phyloP scores from a whole-genome alignment of 2,797 vertebrate species.

The Harpagifer antarcticus region DNA sequence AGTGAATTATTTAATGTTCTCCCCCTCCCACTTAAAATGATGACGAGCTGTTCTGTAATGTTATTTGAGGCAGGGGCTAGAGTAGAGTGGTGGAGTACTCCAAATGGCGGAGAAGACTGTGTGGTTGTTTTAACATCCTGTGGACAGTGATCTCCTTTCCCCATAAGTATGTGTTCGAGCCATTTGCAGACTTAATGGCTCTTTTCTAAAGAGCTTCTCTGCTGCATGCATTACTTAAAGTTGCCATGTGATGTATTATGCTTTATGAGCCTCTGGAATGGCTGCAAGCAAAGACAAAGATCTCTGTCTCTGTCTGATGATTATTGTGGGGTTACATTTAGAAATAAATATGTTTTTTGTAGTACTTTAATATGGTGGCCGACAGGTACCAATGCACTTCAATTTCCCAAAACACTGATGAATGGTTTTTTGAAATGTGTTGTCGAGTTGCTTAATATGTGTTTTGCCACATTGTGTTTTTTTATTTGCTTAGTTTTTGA shows the following conservation, averaged over 20 bases:
- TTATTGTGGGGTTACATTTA: background rate
- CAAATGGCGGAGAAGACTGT: slow-evolving; percentile 10
- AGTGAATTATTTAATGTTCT: slow-evolving; percentile 43
- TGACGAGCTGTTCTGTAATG: slow-evolving; percentile 27
- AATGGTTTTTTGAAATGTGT: too few relatives aligned
- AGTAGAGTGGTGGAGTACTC: slow-evolving; percentile 31
- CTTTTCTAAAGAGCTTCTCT: slow-evolving; percentile 7
- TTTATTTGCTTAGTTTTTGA: too few relatives aligned
- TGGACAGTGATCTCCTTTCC: slow-evolving; percentile 19
- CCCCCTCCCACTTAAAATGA: slow-evolving; percentile 16
- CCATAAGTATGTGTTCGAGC: background rate
- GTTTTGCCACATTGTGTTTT: too few relatives aligned
- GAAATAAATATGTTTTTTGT: background rate
- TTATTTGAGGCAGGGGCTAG: slow-evolving; percentile 17
- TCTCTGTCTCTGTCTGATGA: background rate
- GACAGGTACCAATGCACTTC: too few relatives aligned
- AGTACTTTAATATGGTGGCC: too few relatives aligned
- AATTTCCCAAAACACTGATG: too few relatives aligned
- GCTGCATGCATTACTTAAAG: slow-evolving; percentile 33
- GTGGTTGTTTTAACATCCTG: slow-evolving; percentile 20
- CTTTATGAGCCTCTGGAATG: slow-evolving; percentile 8
- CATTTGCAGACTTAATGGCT: slow-evolving; percentile 53
- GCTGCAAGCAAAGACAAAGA: background rate
- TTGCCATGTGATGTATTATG: slow-evolving; percentile 11
- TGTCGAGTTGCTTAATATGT: too few relatives aligned